These are phyloP conservation scores for Ernsta delagoae DNA, from an alignment of 2,888 invertebrate species.

Conservation along the genomic window DNA sequence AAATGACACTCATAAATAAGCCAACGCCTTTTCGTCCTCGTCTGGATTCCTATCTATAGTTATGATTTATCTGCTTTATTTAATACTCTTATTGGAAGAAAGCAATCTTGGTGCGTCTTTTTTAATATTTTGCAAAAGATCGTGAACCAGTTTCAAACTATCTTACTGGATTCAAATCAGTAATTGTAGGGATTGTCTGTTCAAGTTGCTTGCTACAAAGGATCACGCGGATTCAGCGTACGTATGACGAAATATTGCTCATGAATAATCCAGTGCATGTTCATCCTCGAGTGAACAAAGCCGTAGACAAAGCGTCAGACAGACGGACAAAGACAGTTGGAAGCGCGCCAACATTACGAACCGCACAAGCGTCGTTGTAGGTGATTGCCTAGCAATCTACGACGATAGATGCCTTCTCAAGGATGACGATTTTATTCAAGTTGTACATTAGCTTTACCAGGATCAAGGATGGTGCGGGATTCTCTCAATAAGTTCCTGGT, in stretches of 20 bases:
- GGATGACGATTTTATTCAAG: constrained; percentile 4
- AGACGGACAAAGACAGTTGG: constrained; percentile 66
- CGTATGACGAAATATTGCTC: constrained; percentile 34
- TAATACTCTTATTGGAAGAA: neutral
- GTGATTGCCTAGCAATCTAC: constrained; percentile 41
- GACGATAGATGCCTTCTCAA: constrained; percentile 13
- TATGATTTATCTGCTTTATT: constrained; percentile 1
- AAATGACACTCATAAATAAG: constrained; percentile 32
- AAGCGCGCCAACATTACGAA: constrained; percentile 58
- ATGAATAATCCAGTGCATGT: constrained; percentile 38
- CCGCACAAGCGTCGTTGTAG: constrained; percentile 34
- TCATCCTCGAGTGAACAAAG: constrained; percentile 45
- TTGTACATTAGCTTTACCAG: neutral
- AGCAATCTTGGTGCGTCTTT: neutral
- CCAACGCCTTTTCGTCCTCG: constrained; percentile 5
- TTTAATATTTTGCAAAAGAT: too few species aligned
- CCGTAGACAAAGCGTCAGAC: constrained; percentile 69
- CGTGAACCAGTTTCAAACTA: neutral
- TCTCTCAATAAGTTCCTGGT: neutral
- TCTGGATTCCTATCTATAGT: constrained; percentile 6
- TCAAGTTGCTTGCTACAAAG: neutral
- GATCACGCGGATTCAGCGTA: neutral
- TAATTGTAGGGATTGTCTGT: neutral
- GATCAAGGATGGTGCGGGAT: neutral
- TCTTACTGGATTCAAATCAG: neutral